phyloP scores from a whole-genome alignment of 2,888 invertebrate species.

The Pomacea canaliculata region DNA sequence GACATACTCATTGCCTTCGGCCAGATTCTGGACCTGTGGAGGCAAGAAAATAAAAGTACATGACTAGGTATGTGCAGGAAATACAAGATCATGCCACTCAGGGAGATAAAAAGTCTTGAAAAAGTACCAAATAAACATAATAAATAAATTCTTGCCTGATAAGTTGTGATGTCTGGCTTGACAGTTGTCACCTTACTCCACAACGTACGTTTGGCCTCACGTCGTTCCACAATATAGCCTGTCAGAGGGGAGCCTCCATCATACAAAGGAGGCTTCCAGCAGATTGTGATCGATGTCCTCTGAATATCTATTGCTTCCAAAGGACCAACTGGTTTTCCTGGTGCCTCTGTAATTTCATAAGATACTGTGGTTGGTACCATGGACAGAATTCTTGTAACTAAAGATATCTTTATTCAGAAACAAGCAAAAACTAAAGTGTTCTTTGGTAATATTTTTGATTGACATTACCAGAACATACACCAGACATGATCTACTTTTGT shows the following conservation, averaged over 20 bases:
- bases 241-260: constrained; percentile 84
- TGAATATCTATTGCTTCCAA: constrained; percentile 44
- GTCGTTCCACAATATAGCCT: constrained; percentile 59
- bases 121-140: too few species aligned
- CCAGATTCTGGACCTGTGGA: constrained; percentile 46
- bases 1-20: constrained; percentile 69
- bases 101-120: too few species aligned
- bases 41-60: constrained; percentile 1
- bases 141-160: constrained; percentile 18
- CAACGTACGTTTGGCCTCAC: constrained; percentile 71
- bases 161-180: constrained; percentile 73
- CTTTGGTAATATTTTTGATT: too few species aligned
- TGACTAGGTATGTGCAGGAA: background rate
- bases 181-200: constrained; percentile 87
- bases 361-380: background rate
- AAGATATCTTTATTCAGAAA: background rate
- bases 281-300: constrained; percentile 42
- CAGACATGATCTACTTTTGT: too few species aligned
- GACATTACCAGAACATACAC: too few species aligned
- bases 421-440: background rate
- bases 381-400: background rate
- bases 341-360: constrained; percentile 34
- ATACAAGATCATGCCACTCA: too few species aligned
- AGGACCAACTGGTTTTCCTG: constrained; percentile 51
- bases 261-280: constrained; percentile 78